A percentile compares a stretch with the other conserved stretches of the same genome.
Evolutionary conservation across 1,140 invertebrate species (phyloP).

Genomic region (Trichonephila clavata): DNA sequence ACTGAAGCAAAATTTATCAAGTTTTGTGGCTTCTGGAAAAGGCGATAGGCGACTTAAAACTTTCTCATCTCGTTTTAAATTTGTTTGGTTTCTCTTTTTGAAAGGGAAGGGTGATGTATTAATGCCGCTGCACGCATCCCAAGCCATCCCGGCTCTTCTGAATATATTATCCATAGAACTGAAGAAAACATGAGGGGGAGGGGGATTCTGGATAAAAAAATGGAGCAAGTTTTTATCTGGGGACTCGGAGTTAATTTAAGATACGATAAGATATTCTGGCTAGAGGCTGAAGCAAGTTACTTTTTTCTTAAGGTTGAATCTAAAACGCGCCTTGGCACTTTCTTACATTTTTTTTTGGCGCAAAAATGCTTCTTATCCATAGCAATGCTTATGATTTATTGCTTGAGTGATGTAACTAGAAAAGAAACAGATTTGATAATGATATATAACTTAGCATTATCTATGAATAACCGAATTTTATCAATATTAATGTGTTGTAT

Average conservation of each 20-base stretch:
- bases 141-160: neutral
- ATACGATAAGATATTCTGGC: slow-evolving; percentile 28
- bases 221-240: neutral
- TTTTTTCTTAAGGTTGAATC: neutral
- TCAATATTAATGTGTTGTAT: too few species aligned
- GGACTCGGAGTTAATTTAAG: slow-evolving; percentile 41
- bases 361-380: neutral
- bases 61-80: slow-evolving; percentile 41
- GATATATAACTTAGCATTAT: too few species aligned
- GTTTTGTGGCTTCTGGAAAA: slow-evolving; percentile 24
- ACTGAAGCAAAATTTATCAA: slow-evolving; percentile 35
- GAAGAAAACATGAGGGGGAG: neutral
- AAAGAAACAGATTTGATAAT: too few species aligned
- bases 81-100: slow-evolving; percentile 44
- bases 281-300: neutral
- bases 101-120: slow-evolving; percentile 37
- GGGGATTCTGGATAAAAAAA: neutral
- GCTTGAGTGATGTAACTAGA: neutral
- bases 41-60: slow-evolving; percentile 45
- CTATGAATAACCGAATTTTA: too few species aligned
- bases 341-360: neutral
- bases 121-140: slow-evolving; percentile 16
- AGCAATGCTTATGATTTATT: neutral
- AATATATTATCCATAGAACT: neutral
- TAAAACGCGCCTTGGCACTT: neutral